phyloP scores from a whole-genome alignment of 2,797 vertebrate genomes.

The Chromobotia macracanthus region DNA sequence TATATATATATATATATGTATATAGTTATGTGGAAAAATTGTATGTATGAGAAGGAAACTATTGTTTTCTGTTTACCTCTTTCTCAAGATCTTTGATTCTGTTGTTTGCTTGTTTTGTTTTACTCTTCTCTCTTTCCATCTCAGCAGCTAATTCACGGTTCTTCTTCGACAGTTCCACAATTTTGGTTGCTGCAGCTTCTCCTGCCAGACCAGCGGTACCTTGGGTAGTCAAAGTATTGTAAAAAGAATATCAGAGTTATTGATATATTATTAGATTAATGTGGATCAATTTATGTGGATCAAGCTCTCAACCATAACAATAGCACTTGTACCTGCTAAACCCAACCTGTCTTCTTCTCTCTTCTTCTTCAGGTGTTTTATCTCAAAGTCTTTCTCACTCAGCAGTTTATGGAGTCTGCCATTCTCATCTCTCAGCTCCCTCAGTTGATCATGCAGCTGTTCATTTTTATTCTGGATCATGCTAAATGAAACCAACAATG shows the following conservation, averaged over 20 bases:
- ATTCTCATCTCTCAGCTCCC: conserved; percentile 87
- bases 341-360: conserved; percentile 83
- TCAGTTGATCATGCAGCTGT: conserved; percentile 77
- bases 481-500: conserved; percentile 63
- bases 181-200: conserved; percentile 87
- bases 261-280: neutral
- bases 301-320: neutral
- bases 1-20: no score
- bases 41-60: neutral
- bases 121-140: conserved; percentile 80
- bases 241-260: neutral
- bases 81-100: conserved; percentile 85
- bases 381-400: conserved; percentile 89
- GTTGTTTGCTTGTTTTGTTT: conserved; percentile 81
- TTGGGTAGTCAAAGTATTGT: conserved; percentile 58
- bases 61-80: conserved; percentile 75
- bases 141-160: conserved; percentile 85
- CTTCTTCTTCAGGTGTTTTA: conserved; percentile 85
- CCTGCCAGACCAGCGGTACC: conserved; percentile 81
- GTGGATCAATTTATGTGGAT: no score
- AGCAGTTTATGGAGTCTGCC: conserved; percentile 86
- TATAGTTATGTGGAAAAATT: no score
- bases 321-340: conserved; percentile 80
- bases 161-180: conserved; percentile 90
- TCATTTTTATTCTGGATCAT: conserved; percentile 74